Base-by-base conservation (phyloP, 2,113 vertebrate species). In the Bubo scandiacus region DNA sequence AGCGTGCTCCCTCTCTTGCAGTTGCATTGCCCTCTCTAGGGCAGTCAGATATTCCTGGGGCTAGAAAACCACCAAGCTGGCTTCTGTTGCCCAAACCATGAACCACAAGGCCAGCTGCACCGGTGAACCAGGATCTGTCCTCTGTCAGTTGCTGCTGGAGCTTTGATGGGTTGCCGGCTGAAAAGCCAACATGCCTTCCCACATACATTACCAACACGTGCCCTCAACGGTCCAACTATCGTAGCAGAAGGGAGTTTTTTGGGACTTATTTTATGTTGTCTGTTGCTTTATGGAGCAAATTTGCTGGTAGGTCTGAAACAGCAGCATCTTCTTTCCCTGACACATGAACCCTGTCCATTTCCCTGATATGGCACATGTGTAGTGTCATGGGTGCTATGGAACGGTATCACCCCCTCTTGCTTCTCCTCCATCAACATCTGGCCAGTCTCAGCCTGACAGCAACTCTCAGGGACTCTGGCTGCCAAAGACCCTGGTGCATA, bases 201-300 rank as follows among this genome's bases (percentile, higher is more conserved):
- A 61, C 1, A 6, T 26, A 61, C 27, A 5, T 30, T 1, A 1
- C 42, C 62, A 81, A 6, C 19, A 12, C 3, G 1, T 51, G 62
- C 30, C 23, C 47, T 83, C 42, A 62, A 57, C 86, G 29, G 22
- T 45, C 40, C 38, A 80, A 3, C 10, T 74, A 4, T 11, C 52
- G 36, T 20, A 83, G 51, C 45, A 86, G n/a, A 38, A 89, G 57
- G 40, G 21, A 17, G 6, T 0, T 30, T 79, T 43, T 5, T 3
- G 36, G 29, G 15, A 61, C 21, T 75, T 66, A 30, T 45, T 27
- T 52, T 58, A 61, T 27, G 16, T 26, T 51, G 12, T 36, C 30
- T 77, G 16, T 32, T 68, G 19, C 17, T 84, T 59, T 88, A 59
- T 42, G 52, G 47, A 81, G 21, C 21, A 84, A 47, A 66, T 81